Base-by-base conservation (phyloP, 2,888 invertebrate genomes). In the Cataglyphis albicans region DNA sequence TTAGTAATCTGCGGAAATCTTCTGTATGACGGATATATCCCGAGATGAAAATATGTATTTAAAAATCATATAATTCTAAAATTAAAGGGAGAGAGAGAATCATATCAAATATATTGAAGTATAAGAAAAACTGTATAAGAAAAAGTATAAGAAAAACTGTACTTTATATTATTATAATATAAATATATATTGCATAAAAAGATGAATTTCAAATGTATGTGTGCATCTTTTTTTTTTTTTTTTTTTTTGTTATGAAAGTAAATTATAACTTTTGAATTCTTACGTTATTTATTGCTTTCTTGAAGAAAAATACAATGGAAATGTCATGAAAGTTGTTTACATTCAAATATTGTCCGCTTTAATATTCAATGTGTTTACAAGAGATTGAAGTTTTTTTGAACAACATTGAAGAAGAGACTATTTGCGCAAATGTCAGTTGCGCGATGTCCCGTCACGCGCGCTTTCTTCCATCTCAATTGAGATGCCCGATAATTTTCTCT, bases 251-350 rank as follows among this genome's bases (percentile, higher is more conserved):
- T 65, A 38, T 9, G 48, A 21, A 38, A 55, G 18, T 35, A n/a
- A 75, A 48, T 75, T 12, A 76, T 38, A 18, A 65, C 9, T 52
- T 65, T 1, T 15, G 41, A 12, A 44, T 25, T 52, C 7, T 15
- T 32, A 32, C 21, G 63, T 44, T 44, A 15, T 63, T 32, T 21
- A 32, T 15, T 73, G 29, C 32, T 63, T 32, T 38, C 44, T 73
- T 44, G 9, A 44, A 55, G 25, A 72, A 25, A 35, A 48, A 75
- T 38, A 75, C 65, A n/a, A 52, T 9, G 10, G 15, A 57, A 21
- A 41, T 52, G 18, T 3, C 35, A n/a, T n/a, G 6, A 41, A 52
- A 68, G 21, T 25, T 70, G 32, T 70, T 78, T 57, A 70, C 44
- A 44, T 21, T 18, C 41, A 12, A 21, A 44, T 68, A 78, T 41